Conservation (phyloP, 1,140 invertebrate species). For the Myzus persicae region DNA sequence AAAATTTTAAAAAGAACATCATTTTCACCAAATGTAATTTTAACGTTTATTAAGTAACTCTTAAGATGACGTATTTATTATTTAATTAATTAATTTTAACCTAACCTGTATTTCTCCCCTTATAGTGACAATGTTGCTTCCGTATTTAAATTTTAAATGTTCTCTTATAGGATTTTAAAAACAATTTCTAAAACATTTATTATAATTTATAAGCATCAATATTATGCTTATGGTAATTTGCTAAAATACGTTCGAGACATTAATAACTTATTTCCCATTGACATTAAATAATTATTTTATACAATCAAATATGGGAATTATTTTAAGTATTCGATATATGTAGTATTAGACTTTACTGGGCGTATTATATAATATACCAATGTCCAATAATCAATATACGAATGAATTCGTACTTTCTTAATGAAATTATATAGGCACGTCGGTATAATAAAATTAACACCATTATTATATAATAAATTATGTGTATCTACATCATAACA, state of each 20-base stretch:
- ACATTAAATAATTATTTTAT: background rate
- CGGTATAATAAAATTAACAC: background rate
- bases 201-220: no score
- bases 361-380: background rate
- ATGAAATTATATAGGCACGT: background rate
- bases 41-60: background rate
- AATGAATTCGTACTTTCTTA: background rate
- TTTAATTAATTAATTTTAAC: no score
- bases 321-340: background rate
- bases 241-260: background rate
- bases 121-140: background rate
- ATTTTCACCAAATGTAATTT: background rate
- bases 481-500: no score
- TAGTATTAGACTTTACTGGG: background rate
- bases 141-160: background rate
- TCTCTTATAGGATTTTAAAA: background rate
- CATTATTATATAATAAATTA: no score
- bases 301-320: background rate
- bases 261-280: background rate
- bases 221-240: background rate
- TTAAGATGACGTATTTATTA: background rate
- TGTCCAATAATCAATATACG: background rate
- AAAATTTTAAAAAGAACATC: background rate
- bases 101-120: background rate
- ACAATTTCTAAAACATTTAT: background rate